A percentile compares a stretch with the other conserved stretches of the same genome.
Conservation (phyloP, 1,140 invertebrate genomes). For the Brachionus rotundiformis region DNA sequence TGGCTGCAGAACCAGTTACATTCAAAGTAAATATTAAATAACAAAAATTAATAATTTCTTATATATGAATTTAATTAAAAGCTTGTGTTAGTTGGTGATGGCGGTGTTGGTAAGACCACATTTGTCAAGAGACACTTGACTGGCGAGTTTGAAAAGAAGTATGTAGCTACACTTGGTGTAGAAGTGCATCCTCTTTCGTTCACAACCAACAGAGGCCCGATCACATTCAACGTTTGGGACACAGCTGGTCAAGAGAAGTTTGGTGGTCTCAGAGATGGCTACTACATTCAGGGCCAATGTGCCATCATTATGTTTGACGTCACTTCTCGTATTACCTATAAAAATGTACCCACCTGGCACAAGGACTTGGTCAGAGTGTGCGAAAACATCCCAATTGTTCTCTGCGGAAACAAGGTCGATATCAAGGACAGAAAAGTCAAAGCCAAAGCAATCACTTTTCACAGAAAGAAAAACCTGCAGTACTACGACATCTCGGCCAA, state of each 20-base stretch:
- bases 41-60: too few relatives aligned
- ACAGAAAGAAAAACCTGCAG: conserved; percentile 97
- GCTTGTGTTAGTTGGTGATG: conserved; percentile 96
- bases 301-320: conserved; percentile 99
- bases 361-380: conserved; percentile 95
- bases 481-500: conserved; percentile 99
- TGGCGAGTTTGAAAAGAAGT: conserved; percentile 99
- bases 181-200: conserved; percentile 98
- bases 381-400: conserved; percentile 97
- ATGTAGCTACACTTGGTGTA: conserved; percentile 96
- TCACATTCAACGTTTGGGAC: conserved; percentile 99
- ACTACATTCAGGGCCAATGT: conserved; percentile 98
- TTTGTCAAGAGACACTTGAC: conserved; percentile 99
- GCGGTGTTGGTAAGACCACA: conserved; percentile 98
- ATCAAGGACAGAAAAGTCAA: conserved; percentile 99
- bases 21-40: conserved; percentile 49
- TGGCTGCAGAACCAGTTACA: conserved; percentile 24
- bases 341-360: conserved; percentile 99
- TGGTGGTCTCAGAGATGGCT: conserved; percentile 95
- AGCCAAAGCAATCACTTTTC: conserved; percentile 96
- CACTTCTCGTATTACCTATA: conserved; percentile 97
- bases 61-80: conserved; percentile 61
- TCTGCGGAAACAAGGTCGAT: conserved; percentile 77
- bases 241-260: conserved; percentile 99
- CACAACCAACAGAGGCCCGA: conserved; percentile 93